Evolutionary conservation across 2,797 vertebrate genomes (phyloP).

Genomic region (Halcyon badia): DNA sequence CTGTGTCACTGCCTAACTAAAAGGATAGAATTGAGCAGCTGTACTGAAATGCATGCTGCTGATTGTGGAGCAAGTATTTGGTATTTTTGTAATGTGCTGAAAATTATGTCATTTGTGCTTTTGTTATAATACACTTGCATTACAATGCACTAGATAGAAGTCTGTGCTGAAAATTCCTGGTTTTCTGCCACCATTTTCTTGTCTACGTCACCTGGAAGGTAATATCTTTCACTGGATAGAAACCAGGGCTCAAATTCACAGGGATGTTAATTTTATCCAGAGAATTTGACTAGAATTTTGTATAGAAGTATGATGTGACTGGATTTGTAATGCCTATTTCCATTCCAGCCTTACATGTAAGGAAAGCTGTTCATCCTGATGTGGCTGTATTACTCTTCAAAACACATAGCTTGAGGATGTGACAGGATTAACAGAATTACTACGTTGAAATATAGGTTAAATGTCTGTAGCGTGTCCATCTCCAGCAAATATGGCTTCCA

Average conservation of each 20-base stretch:
- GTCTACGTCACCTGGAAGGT: neutral
- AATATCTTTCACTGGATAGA: neutral
- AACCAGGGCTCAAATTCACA: neutral
- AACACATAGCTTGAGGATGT: neutral
- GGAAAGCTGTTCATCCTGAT: neutral
- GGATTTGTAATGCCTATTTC: neutral
- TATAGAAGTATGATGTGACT: neutral
- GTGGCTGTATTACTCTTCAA: neutral
- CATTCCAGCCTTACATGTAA: neutral
- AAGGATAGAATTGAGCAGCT: neutral
- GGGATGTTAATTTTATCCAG: neutral
- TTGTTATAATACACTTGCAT: neutral
- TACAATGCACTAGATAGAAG: neutral
- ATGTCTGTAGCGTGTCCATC: neutral
- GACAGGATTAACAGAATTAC: neutral
- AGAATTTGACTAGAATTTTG: neutral
- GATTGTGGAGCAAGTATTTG: neutral
- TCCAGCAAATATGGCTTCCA: neutral
- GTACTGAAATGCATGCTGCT: neutral
- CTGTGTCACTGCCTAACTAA: neutral
- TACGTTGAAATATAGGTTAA: neutral
- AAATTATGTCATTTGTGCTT: rapidly evolving
- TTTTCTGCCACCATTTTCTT: neutral
- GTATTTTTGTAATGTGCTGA: neutral
- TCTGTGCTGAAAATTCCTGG: neutral